Evolutionary conservation across 2,113 vertebrate genomes (phyloP).

Genomic region (Planiliza haematocheilus): DNA sequence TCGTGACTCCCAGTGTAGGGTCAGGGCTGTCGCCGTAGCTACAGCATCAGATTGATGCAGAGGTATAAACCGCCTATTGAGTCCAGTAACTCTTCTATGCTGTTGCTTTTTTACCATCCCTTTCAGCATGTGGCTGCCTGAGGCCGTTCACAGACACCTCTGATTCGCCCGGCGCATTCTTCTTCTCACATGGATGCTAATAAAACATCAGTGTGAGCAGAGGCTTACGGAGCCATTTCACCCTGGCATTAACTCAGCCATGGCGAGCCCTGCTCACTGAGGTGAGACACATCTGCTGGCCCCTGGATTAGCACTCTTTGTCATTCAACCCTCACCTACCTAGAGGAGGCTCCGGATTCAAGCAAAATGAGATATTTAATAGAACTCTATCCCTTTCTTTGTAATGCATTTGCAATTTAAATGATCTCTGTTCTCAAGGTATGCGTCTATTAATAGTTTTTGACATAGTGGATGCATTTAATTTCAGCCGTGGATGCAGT

Average conservation of each 20-base stretch:
- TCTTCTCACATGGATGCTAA: conserved; percentile 64
- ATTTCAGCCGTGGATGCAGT: too few relatives aligned
- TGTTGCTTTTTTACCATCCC: conserved; percentile 36
- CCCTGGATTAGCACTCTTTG: conserved; percentile 11
- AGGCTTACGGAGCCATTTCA: conserved; percentile 22
- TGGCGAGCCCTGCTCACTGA: conserved; percentile 20
- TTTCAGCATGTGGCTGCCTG: conserved; percentile 1
- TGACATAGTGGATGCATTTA: too few relatives aligned
- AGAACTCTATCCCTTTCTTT: neutral
- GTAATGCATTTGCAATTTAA: neutral
- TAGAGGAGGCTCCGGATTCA: neutral
- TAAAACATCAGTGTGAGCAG: conserved; percentile 53
- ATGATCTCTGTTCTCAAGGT: neutral
- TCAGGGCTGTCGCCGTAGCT: too few relatives aligned
- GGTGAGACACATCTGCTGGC: conserved; percentile 21
- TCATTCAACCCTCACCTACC: neutral
- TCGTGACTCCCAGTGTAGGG: too few relatives aligned
- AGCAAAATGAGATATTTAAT: conserved; percentile 12
- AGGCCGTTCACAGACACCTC: conserved; percentile 21
- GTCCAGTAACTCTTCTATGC: conserved; percentile 32
- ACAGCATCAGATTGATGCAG: too few relatives aligned
- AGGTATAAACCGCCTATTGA: too few relatives aligned
- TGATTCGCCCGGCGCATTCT: conserved; percentile 31
- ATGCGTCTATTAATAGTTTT: too few relatives aligned
- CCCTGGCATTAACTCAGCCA: conserved; percentile 4